Evolutionary conservation across 2,113 vertebrate species (phyloP).

Genomic region (Orycteropus afer): DNA sequence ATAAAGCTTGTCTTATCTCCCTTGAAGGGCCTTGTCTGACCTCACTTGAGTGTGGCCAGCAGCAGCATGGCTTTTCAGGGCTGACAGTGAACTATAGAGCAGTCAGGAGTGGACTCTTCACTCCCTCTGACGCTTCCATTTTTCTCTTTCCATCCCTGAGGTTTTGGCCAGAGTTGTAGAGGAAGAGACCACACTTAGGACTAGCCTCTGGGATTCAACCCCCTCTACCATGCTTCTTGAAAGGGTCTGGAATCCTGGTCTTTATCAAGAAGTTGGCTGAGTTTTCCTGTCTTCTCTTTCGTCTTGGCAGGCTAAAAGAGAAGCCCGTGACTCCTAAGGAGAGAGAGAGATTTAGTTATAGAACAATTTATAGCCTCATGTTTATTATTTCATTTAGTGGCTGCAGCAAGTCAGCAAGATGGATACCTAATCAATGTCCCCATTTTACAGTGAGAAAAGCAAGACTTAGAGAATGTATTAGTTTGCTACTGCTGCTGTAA

Average conservation of each 20-base stretch:
- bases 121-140: neutral
- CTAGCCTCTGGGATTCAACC: neutral
- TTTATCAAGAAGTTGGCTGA: neutral
- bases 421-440: no score
- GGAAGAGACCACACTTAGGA: neutral
- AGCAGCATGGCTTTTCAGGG: neutral
- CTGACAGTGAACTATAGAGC: neutral
- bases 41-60: no score
- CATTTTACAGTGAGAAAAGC: neutral
- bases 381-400: neutral
- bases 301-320: neutral
- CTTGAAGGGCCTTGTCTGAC: fast-evolving
- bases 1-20: neutral
- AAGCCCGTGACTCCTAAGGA: neutral
- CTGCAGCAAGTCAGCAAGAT: neutral
- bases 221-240: neutral
- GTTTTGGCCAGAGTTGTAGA: neutral
- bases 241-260: neutral
- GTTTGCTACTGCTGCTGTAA: neutral
- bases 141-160: neutral
- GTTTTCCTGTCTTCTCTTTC: neutral
- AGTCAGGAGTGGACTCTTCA: neutral
- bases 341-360: fast-evolving
- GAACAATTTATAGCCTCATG: neutral
- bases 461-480: neutral